A percentile compares a stretch with the other conserved stretches of the same genome.
Evolutionary conservation across 2,888 invertebrate species (phyloP).

Genomic region (Drosophila paramelanica): DNA sequence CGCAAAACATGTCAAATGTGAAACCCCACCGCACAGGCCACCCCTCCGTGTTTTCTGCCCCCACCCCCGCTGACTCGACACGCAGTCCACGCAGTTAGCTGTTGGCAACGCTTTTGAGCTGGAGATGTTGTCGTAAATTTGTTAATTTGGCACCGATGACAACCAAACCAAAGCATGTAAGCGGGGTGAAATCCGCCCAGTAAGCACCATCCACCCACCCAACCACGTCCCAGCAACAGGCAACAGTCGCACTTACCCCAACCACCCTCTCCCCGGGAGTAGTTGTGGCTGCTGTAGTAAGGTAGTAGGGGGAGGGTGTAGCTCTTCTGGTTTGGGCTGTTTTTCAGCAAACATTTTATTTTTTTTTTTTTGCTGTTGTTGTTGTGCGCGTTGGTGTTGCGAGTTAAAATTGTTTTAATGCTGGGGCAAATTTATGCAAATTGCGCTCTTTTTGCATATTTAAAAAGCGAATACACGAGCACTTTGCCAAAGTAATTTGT

Average conservation of each 20-base stretch:
- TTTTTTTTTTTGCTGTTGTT: constrained; percentile 31
- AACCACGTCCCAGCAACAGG: constrained; percentile 56
- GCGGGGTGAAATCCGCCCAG: constrained; percentile 6
- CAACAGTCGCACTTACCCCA: constrained; percentile 22
- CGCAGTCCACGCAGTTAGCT: constrained; percentile 25
- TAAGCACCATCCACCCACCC: constrained; percentile 17
- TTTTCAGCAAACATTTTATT: constrained; percentile 34
- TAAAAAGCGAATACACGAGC: constrained; percentile 85
- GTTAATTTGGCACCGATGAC: constrained; percentile 83
- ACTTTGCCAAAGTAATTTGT: constrained; percentile 84
- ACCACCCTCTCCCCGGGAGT: constrained; percentile 5
- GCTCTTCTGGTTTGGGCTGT: constrained; percentile 8
- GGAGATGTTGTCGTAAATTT: constrained; percentile 82
- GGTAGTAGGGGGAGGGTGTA: neutral
- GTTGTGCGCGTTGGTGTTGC: constrained; percentile 70
- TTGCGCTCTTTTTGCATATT: constrained; percentile 85
- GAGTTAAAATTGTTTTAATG: constrained; percentile 85
- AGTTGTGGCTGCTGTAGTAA: constrained; percentile 13
- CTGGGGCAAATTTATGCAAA: constrained; percentile 84
- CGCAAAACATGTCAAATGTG: constrained; percentile 73
- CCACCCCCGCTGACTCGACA: neutral
- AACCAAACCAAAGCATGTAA: constrained; percentile 48
- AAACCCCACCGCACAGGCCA: constrained; percentile 35
- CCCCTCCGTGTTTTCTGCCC: constrained; percentile 5
- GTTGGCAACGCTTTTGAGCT: constrained; percentile 55